Evolutionary conservation across 2,888 invertebrate species (phyloP).

Genomic region (Tetragonula carbonaria): DNA sequence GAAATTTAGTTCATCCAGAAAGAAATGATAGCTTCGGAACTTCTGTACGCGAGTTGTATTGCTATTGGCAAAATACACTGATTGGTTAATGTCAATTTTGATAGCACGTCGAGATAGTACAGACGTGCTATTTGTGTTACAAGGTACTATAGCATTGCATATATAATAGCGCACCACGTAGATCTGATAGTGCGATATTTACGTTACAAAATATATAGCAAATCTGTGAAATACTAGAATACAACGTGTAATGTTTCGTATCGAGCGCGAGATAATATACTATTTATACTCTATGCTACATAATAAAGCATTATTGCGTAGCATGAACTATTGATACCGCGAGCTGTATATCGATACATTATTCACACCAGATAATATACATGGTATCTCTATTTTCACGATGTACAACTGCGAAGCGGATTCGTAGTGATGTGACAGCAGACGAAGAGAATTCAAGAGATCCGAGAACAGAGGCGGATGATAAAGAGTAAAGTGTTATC

Average conservation of each 20-base stretch:
- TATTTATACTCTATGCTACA: slow-evolving; percentile 18
- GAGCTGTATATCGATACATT: slow-evolving; percentile 8
- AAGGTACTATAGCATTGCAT: neutral
- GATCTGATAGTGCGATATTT: neutral
- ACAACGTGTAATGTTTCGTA: neutral
- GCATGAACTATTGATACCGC: slow-evolving; percentile 16
- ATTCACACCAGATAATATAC: slow-evolving; percentile 16
- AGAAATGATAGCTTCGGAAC: too few relatives aligned
- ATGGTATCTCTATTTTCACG: too few relatives aligned
- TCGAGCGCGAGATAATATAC: neutral
- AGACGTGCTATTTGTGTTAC: slow-evolving; percentile 10
- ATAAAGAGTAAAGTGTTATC: too few relatives aligned
- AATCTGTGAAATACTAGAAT: slow-evolving; percentile 14
- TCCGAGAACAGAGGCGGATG: too few relatives aligned
- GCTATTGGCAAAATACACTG: neutral
- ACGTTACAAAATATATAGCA: neutral
- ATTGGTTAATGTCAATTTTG: neutral
- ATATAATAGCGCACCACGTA: neutral
- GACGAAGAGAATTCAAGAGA: too few relatives aligned
- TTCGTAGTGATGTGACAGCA: too few relatives aligned
- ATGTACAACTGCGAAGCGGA: too few relatives aligned
- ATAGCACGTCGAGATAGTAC: neutral
- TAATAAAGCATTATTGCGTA: slow-evolving; percentile 9
- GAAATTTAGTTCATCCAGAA: too few relatives aligned
- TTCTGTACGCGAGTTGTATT: neutral